Evolutionary conservation across 2,888 invertebrate genomes (phyloP).

Genomic region (Actias luna): DNA sequence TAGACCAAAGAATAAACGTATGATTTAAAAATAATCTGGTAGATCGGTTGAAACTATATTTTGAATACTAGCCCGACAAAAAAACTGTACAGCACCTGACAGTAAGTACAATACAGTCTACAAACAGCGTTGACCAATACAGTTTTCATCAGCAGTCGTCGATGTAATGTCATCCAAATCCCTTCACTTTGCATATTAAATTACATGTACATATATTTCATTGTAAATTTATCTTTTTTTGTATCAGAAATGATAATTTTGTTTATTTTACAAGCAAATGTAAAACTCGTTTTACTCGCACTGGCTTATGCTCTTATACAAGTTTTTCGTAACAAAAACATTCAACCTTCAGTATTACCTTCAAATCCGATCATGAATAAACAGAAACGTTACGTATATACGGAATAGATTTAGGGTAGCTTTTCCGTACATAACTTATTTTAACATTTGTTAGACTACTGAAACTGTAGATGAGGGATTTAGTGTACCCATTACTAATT

Average conservation of each 20-base stretch:
- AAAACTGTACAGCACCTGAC: too few species aligned
- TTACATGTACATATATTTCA: neutral
- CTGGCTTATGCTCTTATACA: constrained; percentile 2
- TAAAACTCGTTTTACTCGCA: neutral
- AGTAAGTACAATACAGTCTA: too few species aligned
- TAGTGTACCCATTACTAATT: too few species aligned
- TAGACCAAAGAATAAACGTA: too few species aligned
- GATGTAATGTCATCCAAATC: neutral
- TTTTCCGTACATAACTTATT: constrained; percentile 54
- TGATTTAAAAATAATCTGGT: too few species aligned
- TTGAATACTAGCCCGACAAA: too few species aligned
- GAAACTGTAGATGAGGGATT: too few species aligned
- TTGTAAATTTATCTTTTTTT: neutral
- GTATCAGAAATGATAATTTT: neutral
- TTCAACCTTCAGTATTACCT: constrained; percentile 44
- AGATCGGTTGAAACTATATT: too few species aligned
- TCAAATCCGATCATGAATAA: constrained; percentile 52
- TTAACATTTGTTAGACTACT: constrained; percentile 52
- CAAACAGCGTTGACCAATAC: too few species aligned
- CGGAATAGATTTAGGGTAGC: constrained; percentile 49
- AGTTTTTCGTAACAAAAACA: constrained; percentile 19
- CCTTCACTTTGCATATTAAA: neutral
- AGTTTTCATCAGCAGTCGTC: too few species aligned
- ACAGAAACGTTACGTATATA: constrained; percentile 50
- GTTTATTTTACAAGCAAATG: neutral